These are phyloP conservation scores for Ectemnius continuus DNA, from an alignment of 2,888 invertebrate species.

Conservation along the genomic window DNA sequence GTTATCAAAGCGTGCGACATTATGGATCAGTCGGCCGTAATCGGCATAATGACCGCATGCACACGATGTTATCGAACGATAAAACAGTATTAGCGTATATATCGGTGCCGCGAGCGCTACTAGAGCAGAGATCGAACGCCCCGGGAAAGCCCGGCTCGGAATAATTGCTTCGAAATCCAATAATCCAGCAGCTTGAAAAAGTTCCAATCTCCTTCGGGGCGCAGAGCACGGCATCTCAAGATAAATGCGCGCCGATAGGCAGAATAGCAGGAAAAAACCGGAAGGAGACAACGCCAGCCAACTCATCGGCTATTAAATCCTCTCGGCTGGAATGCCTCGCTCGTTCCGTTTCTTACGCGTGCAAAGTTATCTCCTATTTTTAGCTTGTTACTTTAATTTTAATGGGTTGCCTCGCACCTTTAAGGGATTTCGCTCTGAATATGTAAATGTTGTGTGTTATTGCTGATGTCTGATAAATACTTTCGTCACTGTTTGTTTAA, in stretches of 20 bases:
- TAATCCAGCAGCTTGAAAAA: not conserved
- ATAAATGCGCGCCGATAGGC: not conserved
- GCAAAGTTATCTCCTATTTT: no score
- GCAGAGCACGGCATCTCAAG: not conserved
- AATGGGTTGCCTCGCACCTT: no score
- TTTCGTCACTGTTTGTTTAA: no score
- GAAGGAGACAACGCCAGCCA: no score
- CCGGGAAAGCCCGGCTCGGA: not conserved
- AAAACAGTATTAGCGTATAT: constrained; percentile 65
- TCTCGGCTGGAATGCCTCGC: no score
- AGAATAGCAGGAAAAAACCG: not conserved
- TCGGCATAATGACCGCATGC: constrained; percentile 57
- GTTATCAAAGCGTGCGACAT: constrained; percentile 71
- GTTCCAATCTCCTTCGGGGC: not conserved
- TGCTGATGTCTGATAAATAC: no score
- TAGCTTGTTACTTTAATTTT: no score
- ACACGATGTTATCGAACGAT: constrained; percentile 60
- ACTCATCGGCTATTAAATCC: no score
- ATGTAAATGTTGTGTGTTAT: no score
- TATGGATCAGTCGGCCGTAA: constrained; percentile 61
- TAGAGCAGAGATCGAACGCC: not conserved
- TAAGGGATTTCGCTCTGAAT: no score
- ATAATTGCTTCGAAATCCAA: not conserved
- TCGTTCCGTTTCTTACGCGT: no score
- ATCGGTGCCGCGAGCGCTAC: constrained; percentile 43